Base-by-base conservation (phyloP, 2,113 vertebrate species). In the Psittacara wagleri region DNA sequence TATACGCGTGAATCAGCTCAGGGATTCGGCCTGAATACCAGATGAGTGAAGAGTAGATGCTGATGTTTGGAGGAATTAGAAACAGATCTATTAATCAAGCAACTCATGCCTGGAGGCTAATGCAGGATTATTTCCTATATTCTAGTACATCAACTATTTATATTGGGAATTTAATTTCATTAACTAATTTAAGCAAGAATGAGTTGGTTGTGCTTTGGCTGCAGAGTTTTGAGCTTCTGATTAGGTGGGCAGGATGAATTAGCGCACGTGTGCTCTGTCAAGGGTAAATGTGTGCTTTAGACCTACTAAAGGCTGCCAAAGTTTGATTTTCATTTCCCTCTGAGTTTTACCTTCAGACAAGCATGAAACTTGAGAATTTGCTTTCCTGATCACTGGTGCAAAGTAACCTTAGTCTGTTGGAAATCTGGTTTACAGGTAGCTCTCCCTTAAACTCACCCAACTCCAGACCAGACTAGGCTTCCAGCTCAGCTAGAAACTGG, bases 121-220 rank as follows among this genome's bases (percentile, higher is more conserved):
- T 70, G 92, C 83, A 86, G 77, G 77, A 94, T 93, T 96, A 95
- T 94, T 93, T 95, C 77, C 91, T 86, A 72, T 88, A 96, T 94
- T 95, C 76, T 48, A 90, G 51, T 49, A 94, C 83, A 81, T 84
- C 80, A 91, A 75, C 88, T 96, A 94, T 91, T 95, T 95, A 89
- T 91, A 57, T 31, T 91, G 37, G 66, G 66, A 93, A 91, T 95
- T 94, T 94, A 68, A 93, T 96, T 88, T 89, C 61, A 79, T 94
- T 88, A 96, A 93, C 49, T 79, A 69, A 94, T 96, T 96, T 96
- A 28, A 74, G 66, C 6, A 3, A 48, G 61, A 92, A 48, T 15
- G 55, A 86, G 57, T 31, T 48, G 62, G 73, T 62, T 37, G 24
- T 74, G 74, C 70, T 76, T 94, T 79, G 94, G 81, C 59, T 86